Percentiles rank a stretch among this genome's conserved stretches.
Conservation (phyloP, 2,797 vertebrate genomes). For the Enteromius viviparus region DNA sequence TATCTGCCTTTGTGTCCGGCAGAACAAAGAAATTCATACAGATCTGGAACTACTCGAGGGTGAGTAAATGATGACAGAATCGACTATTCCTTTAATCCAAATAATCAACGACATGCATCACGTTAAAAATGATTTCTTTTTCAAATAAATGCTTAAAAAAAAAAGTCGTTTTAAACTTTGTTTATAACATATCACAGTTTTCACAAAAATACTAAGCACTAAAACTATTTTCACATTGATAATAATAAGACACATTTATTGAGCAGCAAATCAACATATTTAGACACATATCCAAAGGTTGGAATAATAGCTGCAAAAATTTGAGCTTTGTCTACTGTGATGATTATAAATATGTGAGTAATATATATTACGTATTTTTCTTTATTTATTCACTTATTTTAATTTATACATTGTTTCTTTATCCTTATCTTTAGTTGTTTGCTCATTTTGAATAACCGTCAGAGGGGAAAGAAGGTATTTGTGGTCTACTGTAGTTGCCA, state of each 20-base stretch:
- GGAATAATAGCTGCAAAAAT: neutral
- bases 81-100: no score
- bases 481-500: neutral
- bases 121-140: neutral
- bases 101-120: neutral
- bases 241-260: neutral
- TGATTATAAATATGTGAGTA: neutral
- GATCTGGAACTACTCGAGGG: no score
- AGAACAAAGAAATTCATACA: no score
- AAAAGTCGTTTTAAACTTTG: neutral
- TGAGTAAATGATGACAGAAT: no score
- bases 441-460: neutral
- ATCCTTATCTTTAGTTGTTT: neutral
- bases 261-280: neutral
- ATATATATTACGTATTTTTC: neutral
- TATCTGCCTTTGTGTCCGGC: no score
- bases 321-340: neutral
- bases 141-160: neutral
- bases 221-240: neutral
- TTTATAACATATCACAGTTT: neutral
- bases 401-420: neutral
- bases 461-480: neutral
- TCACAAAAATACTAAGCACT: neutral
- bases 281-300: neutral
- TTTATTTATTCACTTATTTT: neutral